Conservation (phyloP, 2,797 vertebrate species). For the Microchirus variegatus region DNA sequence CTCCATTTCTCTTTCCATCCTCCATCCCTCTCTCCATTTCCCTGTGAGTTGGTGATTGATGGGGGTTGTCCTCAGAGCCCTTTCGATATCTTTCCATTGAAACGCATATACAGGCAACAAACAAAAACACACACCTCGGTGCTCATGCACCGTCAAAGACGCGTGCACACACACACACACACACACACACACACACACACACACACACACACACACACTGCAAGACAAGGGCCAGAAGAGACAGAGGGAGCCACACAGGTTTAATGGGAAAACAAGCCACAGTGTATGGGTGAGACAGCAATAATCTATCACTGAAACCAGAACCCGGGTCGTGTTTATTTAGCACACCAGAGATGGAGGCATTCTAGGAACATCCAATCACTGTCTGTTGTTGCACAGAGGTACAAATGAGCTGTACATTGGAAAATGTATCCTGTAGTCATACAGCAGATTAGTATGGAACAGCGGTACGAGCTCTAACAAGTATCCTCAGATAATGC, state of each 20-base stretch:
- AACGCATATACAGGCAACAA: conserved; percentile 44
- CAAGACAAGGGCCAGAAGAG: conserved; percentile 55
- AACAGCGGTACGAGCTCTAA: conserved; percentile 24
- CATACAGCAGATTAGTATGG: conserved; percentile 42
- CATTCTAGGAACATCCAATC: conserved; percentile 49
- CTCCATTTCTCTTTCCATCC: conserved; percentile 68
- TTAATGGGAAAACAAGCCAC: conserved; percentile 74
- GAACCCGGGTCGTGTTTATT: conserved; percentile 55
- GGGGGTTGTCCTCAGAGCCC: conserved; percentile 62
- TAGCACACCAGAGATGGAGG: conserved; percentile 48
- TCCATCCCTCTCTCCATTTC: conserved; percentile 64
- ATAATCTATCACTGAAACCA: conserved; percentile 74
- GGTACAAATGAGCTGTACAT: conserved; percentile 47
- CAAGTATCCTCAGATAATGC: conserved; percentile 23
- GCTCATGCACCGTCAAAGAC: not conserved
- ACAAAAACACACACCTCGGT: conserved; percentile 43
- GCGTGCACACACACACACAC: conserved; percentile 11
- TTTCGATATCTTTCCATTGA: conserved; percentile 74
- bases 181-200: conserved; percentile 15
- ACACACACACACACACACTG: conserved; percentile 10
- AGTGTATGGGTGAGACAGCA: conserved; percentile 69
- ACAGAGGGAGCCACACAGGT: conserved; percentile 58
- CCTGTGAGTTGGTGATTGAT: conserved; percentile 74
- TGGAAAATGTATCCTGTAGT: conserved; percentile 47
- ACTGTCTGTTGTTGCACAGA: conserved; percentile 50